phyloP scores from a whole-genome alignment of 2,888 invertebrate genomes.

The Omphaloscelis lunosa region DNA sequence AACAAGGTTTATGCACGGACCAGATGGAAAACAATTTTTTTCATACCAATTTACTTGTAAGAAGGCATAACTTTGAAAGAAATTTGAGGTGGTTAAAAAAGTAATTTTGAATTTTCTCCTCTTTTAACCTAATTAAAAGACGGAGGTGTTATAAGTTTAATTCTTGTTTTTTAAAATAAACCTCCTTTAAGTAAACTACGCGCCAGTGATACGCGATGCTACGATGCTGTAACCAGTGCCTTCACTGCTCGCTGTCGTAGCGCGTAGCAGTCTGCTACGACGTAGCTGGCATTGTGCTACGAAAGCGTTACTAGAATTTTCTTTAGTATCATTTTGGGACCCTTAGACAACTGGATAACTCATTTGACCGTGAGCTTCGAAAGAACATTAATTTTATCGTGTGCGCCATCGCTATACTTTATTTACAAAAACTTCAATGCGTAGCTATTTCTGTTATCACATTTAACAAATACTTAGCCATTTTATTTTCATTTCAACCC shows the following conservation, averaged over 20 bases:
- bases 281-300: slow-evolving; percentile 22
- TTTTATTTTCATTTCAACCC: background rate
- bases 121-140: no score
- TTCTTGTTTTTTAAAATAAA: no score
- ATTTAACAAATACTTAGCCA: background rate
- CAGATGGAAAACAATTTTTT: no score
- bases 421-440: background rate
- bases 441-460: background rate
- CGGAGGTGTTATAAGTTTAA: no score
- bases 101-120: background rate
- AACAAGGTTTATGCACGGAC: no score
- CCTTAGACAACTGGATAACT: no score
- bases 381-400: background rate
- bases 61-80: no score
- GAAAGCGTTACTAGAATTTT: background rate
- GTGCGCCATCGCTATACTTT: background rate
- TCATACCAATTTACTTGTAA: no score
- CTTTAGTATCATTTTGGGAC: no score
- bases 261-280: slow-evolving; percentile 25
- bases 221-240: background rate
- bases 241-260: background rate
- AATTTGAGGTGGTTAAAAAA: background rate
- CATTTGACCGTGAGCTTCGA: background rate
- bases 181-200: no score
- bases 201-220: no score